Conservation (phyloP, 2,113 vertebrate species). For the Osmerus eperlanus region DNA sequence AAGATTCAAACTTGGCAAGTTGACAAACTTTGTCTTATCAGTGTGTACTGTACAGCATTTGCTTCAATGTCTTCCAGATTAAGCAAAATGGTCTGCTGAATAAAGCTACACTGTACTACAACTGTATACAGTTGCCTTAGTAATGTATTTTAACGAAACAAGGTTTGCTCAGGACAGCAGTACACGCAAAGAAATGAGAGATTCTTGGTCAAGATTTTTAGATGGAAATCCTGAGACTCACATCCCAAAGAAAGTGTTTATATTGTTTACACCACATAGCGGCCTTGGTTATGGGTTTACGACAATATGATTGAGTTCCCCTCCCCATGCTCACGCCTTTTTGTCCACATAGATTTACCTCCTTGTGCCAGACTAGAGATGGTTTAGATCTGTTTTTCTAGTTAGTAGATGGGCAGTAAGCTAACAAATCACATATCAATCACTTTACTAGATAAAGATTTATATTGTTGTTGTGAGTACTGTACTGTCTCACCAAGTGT, state of each 20-base stretch:
- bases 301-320: too few species aligned
- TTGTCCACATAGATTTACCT: neutral
- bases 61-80: neutral
- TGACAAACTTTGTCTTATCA: slow-evolving; percentile 10
- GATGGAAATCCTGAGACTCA: too few species aligned
- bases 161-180: slow-evolving; percentile 53
- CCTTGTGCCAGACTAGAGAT: neutral
- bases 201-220: too few species aligned
- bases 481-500: neutral
- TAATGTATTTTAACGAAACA: slow-evolving; percentile 56
- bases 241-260: too few species aligned
- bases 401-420: neutral
- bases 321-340: too few species aligned
- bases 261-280: too few species aligned
- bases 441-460: too few species aligned
- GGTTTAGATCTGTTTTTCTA: neutral
- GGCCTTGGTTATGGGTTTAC: too few species aligned
- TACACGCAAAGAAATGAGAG: neutral
- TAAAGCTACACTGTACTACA: neutral
- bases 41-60: neutral
- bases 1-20: neutral
- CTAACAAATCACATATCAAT: too few species aligned
- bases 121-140: slow-evolving; percentile 46
- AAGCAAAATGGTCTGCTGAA: neutral
- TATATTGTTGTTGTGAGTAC: neutral